phyloP scores from a whole-genome alignment of 2,888 invertebrate species.

The Trileptium ribeirensis region DNA sequence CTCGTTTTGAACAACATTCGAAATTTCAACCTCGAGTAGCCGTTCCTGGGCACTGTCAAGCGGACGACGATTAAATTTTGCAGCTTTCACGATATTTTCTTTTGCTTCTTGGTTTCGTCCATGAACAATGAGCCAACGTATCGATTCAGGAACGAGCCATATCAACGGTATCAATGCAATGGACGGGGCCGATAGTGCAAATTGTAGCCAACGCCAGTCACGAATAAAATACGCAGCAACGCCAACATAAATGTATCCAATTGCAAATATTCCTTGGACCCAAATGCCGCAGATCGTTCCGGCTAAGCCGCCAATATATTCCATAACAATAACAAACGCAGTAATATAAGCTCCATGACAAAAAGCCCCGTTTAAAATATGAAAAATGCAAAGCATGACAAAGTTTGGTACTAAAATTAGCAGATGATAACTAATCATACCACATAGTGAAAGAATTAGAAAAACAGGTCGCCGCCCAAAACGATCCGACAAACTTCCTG shows the following conservation, averaged over 20 bases:
- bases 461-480: conserved; percentile 12
- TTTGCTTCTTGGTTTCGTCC: conserved; percentile 19
- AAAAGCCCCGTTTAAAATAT: conserved; percentile 17
- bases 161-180: conserved; percentile 13
- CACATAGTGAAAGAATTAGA: background rate
- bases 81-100: background rate
- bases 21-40: background rate
- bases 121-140: conserved; percentile 25
- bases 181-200: conserved; percentile 6
- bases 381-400: conserved; percentile 2
- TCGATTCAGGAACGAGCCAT: conserved; percentile 28
- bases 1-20: background rate
- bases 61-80: conserved; percentile 4
- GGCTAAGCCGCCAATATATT: conserved; percentile 22
- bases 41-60: background rate
- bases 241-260: conserved; percentile 22
- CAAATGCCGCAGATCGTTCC: conserved; percentile 24
- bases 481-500: background rate
- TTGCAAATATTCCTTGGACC: conserved; percentile 21
- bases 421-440: background rate
- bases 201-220: conserved; percentile 20
- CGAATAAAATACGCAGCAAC: conserved; percentile 23
- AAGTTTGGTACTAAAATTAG: conserved; percentile 16
- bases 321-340: conserved; percentile 26
- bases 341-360: conserved; percentile 22